A percentile compares a stretch with the other conserved stretches of the same genome.
Evolutionary conservation across 1,140 invertebrate species (phyloP).

Genomic region (Sipha flava): DNA sequence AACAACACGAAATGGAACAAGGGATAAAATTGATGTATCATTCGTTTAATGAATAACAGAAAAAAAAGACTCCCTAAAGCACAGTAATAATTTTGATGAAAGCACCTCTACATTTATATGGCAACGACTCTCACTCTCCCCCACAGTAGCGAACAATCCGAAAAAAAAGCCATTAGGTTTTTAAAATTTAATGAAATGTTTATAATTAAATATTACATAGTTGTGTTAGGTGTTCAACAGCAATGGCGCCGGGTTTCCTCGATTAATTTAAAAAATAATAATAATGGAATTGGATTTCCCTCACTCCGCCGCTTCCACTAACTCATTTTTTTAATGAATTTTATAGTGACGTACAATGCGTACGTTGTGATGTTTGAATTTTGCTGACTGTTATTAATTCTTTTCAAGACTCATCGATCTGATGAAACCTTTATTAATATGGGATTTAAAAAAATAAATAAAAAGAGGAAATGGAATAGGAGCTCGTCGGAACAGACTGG

Average conservation of each 20-base stretch:
- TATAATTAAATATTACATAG: constrained; percentile 26
- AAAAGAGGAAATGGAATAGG: not conserved
- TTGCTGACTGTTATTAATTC: constrained; percentile 2
- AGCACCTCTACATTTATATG: not conserved
- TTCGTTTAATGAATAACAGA: constrained; percentile 15
- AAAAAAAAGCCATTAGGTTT: constrained; percentile 29
- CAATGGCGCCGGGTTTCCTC: constrained; percentile 22
- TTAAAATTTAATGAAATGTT: constrained; percentile 32
- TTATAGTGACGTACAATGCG: not conserved
- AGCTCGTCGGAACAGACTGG: not conserved
- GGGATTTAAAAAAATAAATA: not conserved
- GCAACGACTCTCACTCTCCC: not conserved
- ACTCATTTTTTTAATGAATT: constrained; percentile 25
- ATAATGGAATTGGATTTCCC: constrained; percentile 30
- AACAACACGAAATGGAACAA: not conserved
- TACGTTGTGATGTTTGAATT: not conserved
- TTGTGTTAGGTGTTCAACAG: constrained; percentile 8
- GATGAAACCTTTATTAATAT: not conserved
- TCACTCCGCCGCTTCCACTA: not conserved
- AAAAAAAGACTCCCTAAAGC: not conserved
- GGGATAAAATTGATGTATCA: constrained; percentile 27
- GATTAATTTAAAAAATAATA: constrained; percentile 33
- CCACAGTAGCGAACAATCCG: not conserved
- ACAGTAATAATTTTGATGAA: constrained; percentile 29
- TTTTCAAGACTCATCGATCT: constrained; percentile 10